Base-by-base conservation (phyloP, 2,113 vertebrate genomes). In the Eidolon helvum region DNA sequence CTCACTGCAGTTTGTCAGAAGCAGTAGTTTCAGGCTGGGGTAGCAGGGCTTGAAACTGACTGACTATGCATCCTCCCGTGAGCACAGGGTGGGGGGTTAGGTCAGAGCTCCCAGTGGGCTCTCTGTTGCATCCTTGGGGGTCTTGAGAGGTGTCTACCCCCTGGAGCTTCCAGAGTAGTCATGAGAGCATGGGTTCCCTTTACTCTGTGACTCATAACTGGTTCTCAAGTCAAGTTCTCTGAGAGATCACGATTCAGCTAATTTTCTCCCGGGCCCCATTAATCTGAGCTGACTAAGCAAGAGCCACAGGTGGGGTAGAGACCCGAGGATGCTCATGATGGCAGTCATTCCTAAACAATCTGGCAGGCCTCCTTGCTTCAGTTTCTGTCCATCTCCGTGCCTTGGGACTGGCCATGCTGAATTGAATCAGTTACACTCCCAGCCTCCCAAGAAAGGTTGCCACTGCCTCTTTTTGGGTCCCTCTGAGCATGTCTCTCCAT, bases 241-340 rank as follows among this genome's bases (percentile, higher is more conserved):
- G 55, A 95, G 89, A 90, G 95, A 97, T 96, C 97, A 90, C 96
- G 57, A 98, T 98, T 98, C 97, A 98, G 98, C 97, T 97, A 93
- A 97, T 96, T 98, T 87, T 94, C 43, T 96, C 93, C 50, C 74
- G 8, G 22, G 97, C 92, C 59, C 96, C 95, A 97, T 98, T 98
- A 96, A 94, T 96, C 94, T 94, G 95, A 94, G 97, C 98, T 98
- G 97, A 98, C 93, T 97, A 97, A 98, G 98, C 97, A 95, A 69
- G 93, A 97, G 75, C 93, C 80, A 95, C 94, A 94, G 95, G 96
- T 40, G n/a, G 94, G 93, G 95, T 88, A 97, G 94, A 97, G 97
- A 97, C 91, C 77, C 40, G 0, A 88, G 82, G 96, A 95, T 95
- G 84, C 65, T 77, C 91, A 50, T 1, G 22, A 82, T 40, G 40